Percentiles rank a stretch among this genome's conserved stretches.
Evolutionary conservation across 1,140 invertebrate species (phyloP).

Genomic region (Tetragonula clypearis): DNA sequence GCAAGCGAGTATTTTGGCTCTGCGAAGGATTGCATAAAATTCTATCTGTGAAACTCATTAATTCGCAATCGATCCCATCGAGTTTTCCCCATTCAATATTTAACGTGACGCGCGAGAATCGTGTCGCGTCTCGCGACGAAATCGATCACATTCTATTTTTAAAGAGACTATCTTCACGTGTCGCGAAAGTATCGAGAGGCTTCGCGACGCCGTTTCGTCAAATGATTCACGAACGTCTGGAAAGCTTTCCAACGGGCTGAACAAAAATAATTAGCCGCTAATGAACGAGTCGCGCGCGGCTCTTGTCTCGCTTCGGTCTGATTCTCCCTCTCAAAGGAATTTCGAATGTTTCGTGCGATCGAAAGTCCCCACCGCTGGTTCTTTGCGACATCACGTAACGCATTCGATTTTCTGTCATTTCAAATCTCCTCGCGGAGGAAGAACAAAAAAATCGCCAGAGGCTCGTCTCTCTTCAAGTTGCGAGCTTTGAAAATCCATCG

Average conservation of each 20-base stretch:
- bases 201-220: conserved; percentile 12
- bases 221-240: conserved; percentile 16
- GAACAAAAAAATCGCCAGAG: too few species aligned
- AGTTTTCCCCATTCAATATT: background rate
- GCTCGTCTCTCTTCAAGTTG: too few species aligned
- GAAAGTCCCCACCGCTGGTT: too few species aligned
- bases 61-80: too few species aligned
- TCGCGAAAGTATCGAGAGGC: conserved; percentile 28
- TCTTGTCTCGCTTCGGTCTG: conserved; percentile 56
- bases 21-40: too few species aligned
- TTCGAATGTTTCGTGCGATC: conserved; percentile 27
- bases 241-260: conserved; percentile 64
- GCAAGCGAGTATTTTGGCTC: too few species aligned
- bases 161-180: conserved; percentile 12
- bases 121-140: background rate
- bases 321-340: conserved; percentile 57
- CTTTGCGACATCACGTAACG: too few species aligned
- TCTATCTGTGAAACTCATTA: too few species aligned
- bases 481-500: too few species aligned
- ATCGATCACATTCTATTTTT: conserved; percentile 14
- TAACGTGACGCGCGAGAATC: too few species aligned
- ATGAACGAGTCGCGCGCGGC: conserved; percentile 64
- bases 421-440: too few species aligned
- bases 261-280: conserved; percentile 77
- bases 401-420: too few species aligned